These are phyloP conservation scores for Malurus splendens DNA, from an alignment of 2,797 vertebrate species.

Conservation along the genomic window DNA sequence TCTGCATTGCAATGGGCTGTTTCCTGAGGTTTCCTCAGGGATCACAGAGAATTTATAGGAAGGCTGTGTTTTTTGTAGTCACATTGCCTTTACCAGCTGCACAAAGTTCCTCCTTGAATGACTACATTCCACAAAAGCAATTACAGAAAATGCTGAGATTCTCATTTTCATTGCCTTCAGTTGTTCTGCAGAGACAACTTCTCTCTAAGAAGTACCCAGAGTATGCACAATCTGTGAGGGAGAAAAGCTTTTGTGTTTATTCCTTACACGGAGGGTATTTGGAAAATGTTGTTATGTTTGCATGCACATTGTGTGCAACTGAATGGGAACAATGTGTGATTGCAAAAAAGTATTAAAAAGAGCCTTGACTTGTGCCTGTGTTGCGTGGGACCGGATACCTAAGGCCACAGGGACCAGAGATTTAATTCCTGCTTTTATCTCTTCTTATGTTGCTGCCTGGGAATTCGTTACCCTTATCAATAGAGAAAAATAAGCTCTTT, in stretches of 20 bases:
- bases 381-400: neutral
- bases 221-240: neutral
- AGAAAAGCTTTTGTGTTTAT: neutral
- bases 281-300: neutral
- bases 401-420: neutral
- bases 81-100: neutral
- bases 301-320: neutral
- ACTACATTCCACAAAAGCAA: neutral
- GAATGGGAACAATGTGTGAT: neutral
- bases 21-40: constrained; percentile 47
- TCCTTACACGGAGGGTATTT: neutral
- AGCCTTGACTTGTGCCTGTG: neutral
- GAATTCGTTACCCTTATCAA: neutral
- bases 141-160: neutral
- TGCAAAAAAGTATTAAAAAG: neutral
- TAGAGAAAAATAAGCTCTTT: neutral
- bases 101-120: constrained; percentile 2
- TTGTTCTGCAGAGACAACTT: neutral
- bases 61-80: neutral
- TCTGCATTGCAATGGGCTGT: constrained; percentile 6
- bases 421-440: neutral
- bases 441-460: neutral
- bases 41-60: constrained; percentile 1
- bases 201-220: neutral
- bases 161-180: constrained; percentile 3